These are phyloP conservation scores for Cladorhizidae sp. DNA, from an alignment of 37 sponge, comb jelly and placozoan genomes.

Conservation along the genomic window DNA sequence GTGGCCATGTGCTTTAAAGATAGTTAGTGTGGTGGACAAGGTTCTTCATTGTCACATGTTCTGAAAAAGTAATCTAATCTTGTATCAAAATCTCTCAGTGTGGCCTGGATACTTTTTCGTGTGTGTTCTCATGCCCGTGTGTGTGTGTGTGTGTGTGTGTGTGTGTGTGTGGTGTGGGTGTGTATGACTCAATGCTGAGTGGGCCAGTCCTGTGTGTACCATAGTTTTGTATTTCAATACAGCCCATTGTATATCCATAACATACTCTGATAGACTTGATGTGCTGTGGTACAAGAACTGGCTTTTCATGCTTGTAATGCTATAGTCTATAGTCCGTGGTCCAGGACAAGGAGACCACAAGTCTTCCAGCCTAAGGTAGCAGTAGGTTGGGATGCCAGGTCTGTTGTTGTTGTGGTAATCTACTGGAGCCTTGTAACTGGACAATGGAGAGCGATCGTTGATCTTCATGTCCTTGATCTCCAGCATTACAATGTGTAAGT, in stretches of 20 bases:
- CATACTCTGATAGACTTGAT: neutral
- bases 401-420: too few species aligned
- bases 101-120: neutral
- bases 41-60: neutral
- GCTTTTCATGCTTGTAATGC: neutral
- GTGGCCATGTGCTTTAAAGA: too few species aligned
- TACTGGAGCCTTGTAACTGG: neutral
- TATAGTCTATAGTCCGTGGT: neutral
- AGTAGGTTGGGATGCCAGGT: too few species aligned
- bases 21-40: too few species aligned
- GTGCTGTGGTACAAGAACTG: neutral
- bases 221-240: too few species aligned
- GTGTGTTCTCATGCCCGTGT: slow-evolving; percentile 25
- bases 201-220: too few species aligned
- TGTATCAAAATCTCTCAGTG: neutral
- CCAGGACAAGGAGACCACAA: too few species aligned
- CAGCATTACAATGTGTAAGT: neutral
- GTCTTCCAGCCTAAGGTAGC: too few species aligned
- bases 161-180: neutral
- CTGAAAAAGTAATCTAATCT: neutral
- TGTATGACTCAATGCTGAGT: too few species aligned
- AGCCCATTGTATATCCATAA: neutral
- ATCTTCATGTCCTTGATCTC: neutral
- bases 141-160: slow-evolving; percentile 40
- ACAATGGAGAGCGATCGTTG: neutral